These are phyloP conservation scores for Eupithecia exiguata DNA, from an alignment of 2,888 invertebrate species.

Conservation along the genomic window DNA sequence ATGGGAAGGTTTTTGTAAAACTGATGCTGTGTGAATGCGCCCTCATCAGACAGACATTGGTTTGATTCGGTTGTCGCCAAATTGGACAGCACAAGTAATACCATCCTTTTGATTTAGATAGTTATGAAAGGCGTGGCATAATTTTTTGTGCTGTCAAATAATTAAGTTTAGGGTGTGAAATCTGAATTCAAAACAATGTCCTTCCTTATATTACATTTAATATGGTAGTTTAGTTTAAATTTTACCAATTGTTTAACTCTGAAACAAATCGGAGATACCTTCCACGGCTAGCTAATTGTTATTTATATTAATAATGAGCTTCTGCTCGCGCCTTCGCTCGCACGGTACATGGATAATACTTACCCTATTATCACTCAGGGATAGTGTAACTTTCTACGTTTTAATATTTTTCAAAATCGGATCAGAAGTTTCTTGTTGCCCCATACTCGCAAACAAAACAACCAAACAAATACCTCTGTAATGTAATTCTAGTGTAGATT, in stretches of 20 bases:
- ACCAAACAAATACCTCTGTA: not conserved
- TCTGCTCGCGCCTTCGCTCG: not conserved
- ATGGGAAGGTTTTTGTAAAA: too few relatives aligned
- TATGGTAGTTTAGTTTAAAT: not conserved
- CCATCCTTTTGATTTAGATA: not conserved
- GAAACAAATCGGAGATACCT: too few relatives aligned
- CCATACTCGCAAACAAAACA: not conserved
- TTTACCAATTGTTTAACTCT: not conserved
- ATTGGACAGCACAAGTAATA: not conserved
- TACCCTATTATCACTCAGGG: not conserved
- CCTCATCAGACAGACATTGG: not conserved
- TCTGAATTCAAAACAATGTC: not conserved
- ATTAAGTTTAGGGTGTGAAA: not conserved
- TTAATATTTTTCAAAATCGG: not conserved
- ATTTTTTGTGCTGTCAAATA: not conserved
- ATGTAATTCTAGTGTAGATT: not conserved
- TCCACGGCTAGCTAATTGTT: not conserved
- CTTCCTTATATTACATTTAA: not conserved
- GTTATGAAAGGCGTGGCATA: not conserved
- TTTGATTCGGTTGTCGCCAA: not conserved
- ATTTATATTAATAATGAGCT: not conserved
- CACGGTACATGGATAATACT: not conserved
- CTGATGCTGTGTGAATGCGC: too few relatives aligned
- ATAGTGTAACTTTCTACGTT: not conserved
- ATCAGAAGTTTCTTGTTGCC: not conserved